Evolutionary conservation across 2,888 invertebrate species (phyloP), one percentile per base, ranked within the genome.

Genomic region (Mystacides longicornis): DNA sequence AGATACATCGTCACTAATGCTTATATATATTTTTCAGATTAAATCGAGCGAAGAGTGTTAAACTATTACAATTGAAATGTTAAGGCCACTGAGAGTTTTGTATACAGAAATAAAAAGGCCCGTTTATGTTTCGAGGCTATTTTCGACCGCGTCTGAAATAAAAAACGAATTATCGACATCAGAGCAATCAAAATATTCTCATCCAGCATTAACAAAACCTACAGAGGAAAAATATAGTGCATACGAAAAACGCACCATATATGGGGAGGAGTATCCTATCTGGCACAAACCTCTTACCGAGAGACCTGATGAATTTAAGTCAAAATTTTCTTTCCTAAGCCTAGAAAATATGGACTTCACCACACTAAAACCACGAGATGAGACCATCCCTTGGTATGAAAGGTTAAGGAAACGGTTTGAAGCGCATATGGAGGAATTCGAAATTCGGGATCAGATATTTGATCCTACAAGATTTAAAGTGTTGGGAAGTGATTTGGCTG

Each of bases 401-500:
- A 31, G n/a, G 18, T 20, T 54, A 20, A 23, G 23, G 42, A 27
- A 72, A 1, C 86, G 84, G 85, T 83, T 78, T 77, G 56, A 63
- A 0, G 69, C 70, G 1, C 76, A 77, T 61, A 70, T 77, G 60
- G 71, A 71, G 49, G 64, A 74, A 0, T 71, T 70, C 55, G 79
- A 81, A 61, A 77, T 81, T 23, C 68, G 74, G 52, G 73, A 81
- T 65, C 88, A 89, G 65, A 74, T 72, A 55, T 85, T 73, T 66
- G 68, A 83, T 4, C 69, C 76, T 0, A 77, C 83, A 52, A 73
- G 88, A 57, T 78, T 83, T 61, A 67, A 79, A 55, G 70, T 74
- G 33, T 69, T 90, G 1, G 95, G 94, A 0, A 73, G 83, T 31
- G 91, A 97, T 69, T 71, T 97, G 61, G 93, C 91, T 1, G 85